phyloP scores from a whole-genome alignment of 2,797 vertebrate species.

The Vultur gryphus region DNA sequence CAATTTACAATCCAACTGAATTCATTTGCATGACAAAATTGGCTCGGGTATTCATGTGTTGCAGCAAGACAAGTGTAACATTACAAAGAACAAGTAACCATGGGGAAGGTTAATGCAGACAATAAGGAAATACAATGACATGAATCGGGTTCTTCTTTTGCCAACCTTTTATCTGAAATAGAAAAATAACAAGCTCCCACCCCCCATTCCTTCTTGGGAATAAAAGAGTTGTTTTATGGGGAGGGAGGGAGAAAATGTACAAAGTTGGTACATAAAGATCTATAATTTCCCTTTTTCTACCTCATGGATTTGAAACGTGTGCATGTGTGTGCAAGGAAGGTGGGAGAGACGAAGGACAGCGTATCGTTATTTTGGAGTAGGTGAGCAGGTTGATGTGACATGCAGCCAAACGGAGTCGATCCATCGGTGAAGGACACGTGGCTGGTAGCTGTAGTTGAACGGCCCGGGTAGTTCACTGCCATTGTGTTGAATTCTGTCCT shows the following conservation, averaged over 20 bases:
- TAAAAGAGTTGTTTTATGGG: constrained; percentile 66
- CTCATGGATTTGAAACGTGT: background rate
- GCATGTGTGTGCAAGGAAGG: background rate
- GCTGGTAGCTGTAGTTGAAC: background rate
- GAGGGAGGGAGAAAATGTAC: background rate
- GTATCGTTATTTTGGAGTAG: background rate
- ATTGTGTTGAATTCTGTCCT: background rate
- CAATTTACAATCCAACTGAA: constrained; percentile 84
- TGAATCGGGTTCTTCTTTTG: constrained; percentile 87
- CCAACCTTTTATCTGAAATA: constrained; percentile 83
- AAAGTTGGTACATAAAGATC: constrained; percentile 47
- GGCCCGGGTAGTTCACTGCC: background rate
- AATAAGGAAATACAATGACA: constrained; percentile 87
- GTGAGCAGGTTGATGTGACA: background rate
- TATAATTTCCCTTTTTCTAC: constrained; percentile 6
- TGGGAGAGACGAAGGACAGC: background rate
- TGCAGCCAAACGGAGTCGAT: background rate
- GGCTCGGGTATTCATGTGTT: constrained; percentile 88
- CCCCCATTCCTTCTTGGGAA: constrained; percentile 70
- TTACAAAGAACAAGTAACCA: constrained; percentile 90
- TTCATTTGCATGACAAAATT: constrained; percentile 97
- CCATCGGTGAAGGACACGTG: background rate
- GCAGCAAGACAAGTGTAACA: constrained; percentile 94
- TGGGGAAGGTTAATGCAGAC: constrained; percentile 93
- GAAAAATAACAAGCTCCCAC: constrained; percentile 76